Base-by-base conservation (phyloP, 2,888 invertebrate species). In the Agrochola circellaris region DNA sequence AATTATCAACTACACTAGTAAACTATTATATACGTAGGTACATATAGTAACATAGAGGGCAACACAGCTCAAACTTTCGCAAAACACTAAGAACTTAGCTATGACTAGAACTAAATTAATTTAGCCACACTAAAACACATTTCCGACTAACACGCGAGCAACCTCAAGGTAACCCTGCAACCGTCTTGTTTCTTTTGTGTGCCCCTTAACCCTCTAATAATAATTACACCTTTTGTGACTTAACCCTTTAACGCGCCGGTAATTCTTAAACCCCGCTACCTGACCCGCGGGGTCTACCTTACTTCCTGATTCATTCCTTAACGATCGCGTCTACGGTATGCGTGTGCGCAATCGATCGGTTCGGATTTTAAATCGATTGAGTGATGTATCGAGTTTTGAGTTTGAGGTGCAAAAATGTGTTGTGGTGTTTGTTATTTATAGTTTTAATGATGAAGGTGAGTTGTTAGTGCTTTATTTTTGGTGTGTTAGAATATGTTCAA, bases 301-400 rank as follows among this genome's bases (percentile, higher is more conserved):
- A 94, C 93, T 96, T 96, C 96, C 96, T 95, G 94, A 95, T 95
- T 94, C 96, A 96, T 96, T 96, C 95, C 93, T 93, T 95, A 92
- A 90, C 92, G 88, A 91, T 93, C 92, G 93, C 91, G 93, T 93
- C 93, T 93, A 90, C 92, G 89, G 92, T 89, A 93, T 95, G 96
- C 96, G 96, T 95, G 94, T 95, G 96, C 96, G 96, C 96, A 94
- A 82, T 88, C 76, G 81, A 87, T 82, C 79, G 45, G 86, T 88
- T 92, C 88, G 87, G 90, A 90, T 89, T 91, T 90, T 74, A 79
- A 86, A 87, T 85, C 73, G 76, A 88, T 89, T 70, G 30, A 60
- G 75, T 75, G 77, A 72, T 76, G 65, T 85, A 68, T 73, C n/a
- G 67, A 45, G 60, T 66, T 75, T 69, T 48, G 6, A 73, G 61